Evolutionary conservation across 2,888 invertebrate species (phyloP).

Genomic region (Ceramica pisi): DNA sequence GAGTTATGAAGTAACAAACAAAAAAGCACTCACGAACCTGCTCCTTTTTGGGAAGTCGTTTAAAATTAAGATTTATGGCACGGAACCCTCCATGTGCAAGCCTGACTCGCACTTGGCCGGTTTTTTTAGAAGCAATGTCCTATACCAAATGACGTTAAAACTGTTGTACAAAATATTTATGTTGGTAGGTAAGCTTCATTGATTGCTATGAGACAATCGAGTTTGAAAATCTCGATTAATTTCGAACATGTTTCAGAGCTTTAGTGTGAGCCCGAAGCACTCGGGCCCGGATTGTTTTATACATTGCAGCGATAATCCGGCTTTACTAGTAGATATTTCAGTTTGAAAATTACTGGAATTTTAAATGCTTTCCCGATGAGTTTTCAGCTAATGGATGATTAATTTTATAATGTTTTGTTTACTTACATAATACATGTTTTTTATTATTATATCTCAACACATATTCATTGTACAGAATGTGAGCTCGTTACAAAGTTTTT

Average conservation of each 20-base stretch:
- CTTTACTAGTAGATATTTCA: conserved; percentile 42
- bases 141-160: background rate
- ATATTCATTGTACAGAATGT: background rate
- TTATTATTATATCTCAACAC: no score
- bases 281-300: conserved; percentile 44
- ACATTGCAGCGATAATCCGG: conserved; percentile 45
- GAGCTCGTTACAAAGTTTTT: no score
- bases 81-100: no score
- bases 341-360: conserved; percentile 32
- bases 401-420: background rate
- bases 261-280: conserved; percentile 27
- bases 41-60: no score
- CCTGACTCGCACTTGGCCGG: no score
- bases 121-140: no score
- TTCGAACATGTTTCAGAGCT: conserved; percentile 40
- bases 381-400: conserved; percentile 22
- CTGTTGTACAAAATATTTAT: background rate
- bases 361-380: conserved; percentile 29
- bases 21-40: no score
- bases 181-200: conserved; percentile 6
- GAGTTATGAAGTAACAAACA: no score
- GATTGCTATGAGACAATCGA: background rate
- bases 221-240: conserved; percentile 43
- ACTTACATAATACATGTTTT: background rate
- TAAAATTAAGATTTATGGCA: no score